Evolutionary conservation across 2,113 vertebrate species (phyloP), one percentile per base, ranked within the genome.

Genomic region (Cephalopholis sonnerati): DNA sequence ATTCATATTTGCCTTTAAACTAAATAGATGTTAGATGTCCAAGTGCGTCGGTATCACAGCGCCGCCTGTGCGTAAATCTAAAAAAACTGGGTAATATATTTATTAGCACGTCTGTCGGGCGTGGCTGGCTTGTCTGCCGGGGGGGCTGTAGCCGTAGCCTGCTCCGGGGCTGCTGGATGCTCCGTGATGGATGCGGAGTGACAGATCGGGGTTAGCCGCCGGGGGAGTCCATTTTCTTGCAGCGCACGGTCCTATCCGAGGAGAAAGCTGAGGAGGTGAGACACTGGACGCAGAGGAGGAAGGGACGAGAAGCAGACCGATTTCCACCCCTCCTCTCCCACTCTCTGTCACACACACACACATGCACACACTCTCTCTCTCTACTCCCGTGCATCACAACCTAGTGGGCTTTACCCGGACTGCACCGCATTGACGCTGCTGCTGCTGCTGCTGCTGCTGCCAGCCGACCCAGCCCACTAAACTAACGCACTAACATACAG

Each of bases 181-280:
- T 83, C 74, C 76, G 48, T 95, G 95, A 96, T 95, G 93, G 95
- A 97, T 97, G 92, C 91, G 87, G 88, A 91, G 64, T 96, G 96
- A 96, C 96, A 97, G 96, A 96, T 97, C 93, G 93, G 90, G 95
- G 90, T 87, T 92, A 94, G 91, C 94, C 90, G 91, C 94, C 92
- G 68, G 94, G 94, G 93, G 94, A 95, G 92, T 93, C 91, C 88
- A 89, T 94, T 93, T 94, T 93, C 91, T 89, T 93, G 74, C 75
- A 81, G 81, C 29, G 81, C 82, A 72, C 81, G 83, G 89, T 74
- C 86, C 87, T 68, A 65, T 81, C 61, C 17, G 74, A 69, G 86
- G 75, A 83, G 85, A 68, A 85, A 75, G 79, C 46, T 67, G 58
- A 86, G 66, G 85, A 90, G 81, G 81, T 79, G 65, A 86, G 67